Evolutionary conservation across 2,888 invertebrate genomes (phyloP), one percentile per base, ranked within the genome.

Genomic region (Mythimna albipuncta): DNA sequence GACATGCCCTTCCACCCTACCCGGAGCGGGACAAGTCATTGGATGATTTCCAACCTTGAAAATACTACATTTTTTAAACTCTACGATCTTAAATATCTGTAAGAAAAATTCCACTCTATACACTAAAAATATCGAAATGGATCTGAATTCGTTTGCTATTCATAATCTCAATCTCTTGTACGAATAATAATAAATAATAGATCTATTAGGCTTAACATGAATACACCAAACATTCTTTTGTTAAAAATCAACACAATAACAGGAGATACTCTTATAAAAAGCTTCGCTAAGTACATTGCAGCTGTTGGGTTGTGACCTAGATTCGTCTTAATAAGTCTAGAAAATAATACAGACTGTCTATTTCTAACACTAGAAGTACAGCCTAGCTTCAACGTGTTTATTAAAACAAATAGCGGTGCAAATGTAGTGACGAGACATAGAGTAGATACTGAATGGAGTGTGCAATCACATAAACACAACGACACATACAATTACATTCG

Each of bases 361-460:
- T 68, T 61, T 57, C 21, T 72, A 38, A 70, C 35, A 61, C 63
- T 67, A 69, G 35, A 63, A 59, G 54, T 52, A 55, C 55, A 66
- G 57, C 77, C 59, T 77, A 62, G 64, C 69, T 77, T 68, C 54
- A 83, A 74, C 63, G 65, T 68, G 68, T 85, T 81, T 85, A 84
- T 84, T 75, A 81, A 81, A 81, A 84, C 78, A 78, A 74, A 83
- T 81, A 81, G 69, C 65, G 26, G 47, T 21, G 62, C 52, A 72
- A 85, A 81, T 72, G 64, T 71, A 50, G 61, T 63, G 70, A 73
- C 57, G 9, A 6, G 61, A 11, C 66, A 70, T 7, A 13, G 75
- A 74, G 35, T 57, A 35, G 2, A 21, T 54, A 44, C 1, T 4
- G 11, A 52, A 79, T 62, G 70, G 65, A 81, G 59, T 58, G 0